A percentile compares a stretch with the other conserved stretches of the same genome.
These are phyloP conservation scores for Polydrusus tereticollis DNA, from an alignment of 2,888 invertebrate genomes.

Conservation along the genomic window DNA sequence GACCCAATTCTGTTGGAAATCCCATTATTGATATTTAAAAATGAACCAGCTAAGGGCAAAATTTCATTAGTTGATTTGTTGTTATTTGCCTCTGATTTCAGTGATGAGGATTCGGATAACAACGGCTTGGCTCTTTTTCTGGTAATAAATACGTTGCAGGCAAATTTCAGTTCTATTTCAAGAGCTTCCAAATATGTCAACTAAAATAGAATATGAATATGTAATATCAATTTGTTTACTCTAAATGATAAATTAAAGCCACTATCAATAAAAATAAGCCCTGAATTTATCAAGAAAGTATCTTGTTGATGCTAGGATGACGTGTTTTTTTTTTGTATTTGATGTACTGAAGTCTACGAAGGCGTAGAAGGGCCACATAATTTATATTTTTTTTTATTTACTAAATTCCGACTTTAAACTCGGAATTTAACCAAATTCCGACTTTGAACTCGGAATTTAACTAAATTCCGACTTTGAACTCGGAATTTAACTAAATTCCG, in stretches of 20 bases:
- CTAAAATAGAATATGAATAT: slow-evolving; percentile 65
- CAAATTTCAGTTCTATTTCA: slow-evolving; percentile 78
- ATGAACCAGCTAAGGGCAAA: slow-evolving; percentile 55
- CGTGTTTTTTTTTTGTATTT: no score
- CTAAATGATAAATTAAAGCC: neutral
- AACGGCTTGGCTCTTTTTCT: slow-evolving; percentile 74
- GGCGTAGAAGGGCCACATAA: no score
- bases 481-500: no score
- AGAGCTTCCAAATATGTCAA: slow-evolving; percentile 78
- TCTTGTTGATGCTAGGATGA: no score
- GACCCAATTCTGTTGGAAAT: slow-evolving; percentile 41
- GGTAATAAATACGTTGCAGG: slow-evolving; percentile 79
- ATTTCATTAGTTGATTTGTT: slow-evolving; percentile 54
- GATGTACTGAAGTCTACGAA: no score
- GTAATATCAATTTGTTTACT: neutral
- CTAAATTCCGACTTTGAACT: no score
- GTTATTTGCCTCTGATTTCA: slow-evolving; percentile 61
- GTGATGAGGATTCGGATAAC: slow-evolving; percentile 55
- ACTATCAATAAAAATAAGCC: no score
- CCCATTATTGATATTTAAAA: slow-evolving; percentile 56
- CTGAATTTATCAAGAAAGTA: no score
- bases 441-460: no score
- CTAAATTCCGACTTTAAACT: no score
- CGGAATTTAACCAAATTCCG: no score
- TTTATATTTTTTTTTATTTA: no score